Evolutionary conservation across 2,888 invertebrate species (phyloP).

Genomic region (Ligdia adustata): DNA sequence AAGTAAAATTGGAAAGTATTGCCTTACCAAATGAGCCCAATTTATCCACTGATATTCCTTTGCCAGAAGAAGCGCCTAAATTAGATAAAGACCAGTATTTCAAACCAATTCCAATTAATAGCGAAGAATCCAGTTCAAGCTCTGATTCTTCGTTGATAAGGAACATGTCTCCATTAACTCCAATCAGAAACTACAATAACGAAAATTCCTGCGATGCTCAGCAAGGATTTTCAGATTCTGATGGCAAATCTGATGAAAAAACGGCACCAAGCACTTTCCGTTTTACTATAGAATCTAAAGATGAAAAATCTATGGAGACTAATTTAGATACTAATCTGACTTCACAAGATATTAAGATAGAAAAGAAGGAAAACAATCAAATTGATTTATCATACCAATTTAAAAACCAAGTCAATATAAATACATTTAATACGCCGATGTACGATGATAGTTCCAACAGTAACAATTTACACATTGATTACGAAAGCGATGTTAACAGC

Average conservation of each 20-base stretch:
- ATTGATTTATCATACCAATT: constrained; percentile 63
- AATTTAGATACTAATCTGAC: constrained; percentile 49
- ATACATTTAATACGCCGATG: constrained; percentile 66
- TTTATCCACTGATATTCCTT: constrained; percentile 52
- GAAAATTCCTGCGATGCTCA: constrained; percentile 79
- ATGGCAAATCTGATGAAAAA: constrained; percentile 57
- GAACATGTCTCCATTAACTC: constrained; percentile 78
- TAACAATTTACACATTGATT: constrained; percentile 73
- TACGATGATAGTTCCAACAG: constrained; percentile 79
- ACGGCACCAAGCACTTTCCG: constrained; percentile 65
- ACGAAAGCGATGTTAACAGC: constrained; percentile 77
- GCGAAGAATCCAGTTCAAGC: constrained; percentile 71
- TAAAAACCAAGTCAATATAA: constrained; percentile 69
- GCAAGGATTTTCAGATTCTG: constrained; percentile 68
- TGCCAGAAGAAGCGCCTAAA: constrained; percentile 58
- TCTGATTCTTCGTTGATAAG: constrained; percentile 71
- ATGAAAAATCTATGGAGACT: constrained; percentile 47
- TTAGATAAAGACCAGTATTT: constrained; percentile 58
- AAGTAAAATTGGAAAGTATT: constrained; percentile 63
- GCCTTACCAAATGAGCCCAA: constrained; percentile 62
- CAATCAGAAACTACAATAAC: constrained; percentile 75
- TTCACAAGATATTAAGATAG: constrained; percentile 25
- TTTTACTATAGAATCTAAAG: constrained; percentile 70
- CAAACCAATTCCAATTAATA: constrained; percentile 58
- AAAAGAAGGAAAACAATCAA: constrained; percentile 62